Evolutionary conservation across 2,888 invertebrate genomes (phyloP), one percentile per base, ranked within the genome.

Genomic region (Gerris lacustris): DNA sequence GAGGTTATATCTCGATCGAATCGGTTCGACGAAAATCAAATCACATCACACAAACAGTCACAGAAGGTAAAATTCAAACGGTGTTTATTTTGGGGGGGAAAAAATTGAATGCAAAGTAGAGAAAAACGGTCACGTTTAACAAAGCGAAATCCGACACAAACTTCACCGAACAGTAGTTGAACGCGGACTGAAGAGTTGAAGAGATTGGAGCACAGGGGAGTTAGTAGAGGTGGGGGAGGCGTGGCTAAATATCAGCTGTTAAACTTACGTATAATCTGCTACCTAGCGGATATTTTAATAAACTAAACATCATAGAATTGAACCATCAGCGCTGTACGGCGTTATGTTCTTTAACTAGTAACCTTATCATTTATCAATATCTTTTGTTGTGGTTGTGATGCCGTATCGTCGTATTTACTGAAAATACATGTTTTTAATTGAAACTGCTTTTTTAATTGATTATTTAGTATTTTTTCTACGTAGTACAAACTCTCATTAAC

Each of bases 211-310:
- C 9, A 55, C 9, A 55, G 15, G 55, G 55, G 55, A 55, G 31
- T 31, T 31, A 31, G 31, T 31, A 31, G 5, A 55, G 55, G 55
- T 9, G 9, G 9, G 55, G 55, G 9, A 55, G 55, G 55, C 55
- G 55, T 55, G 55, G 55, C 15, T 55, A 55, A 55, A 55, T 55
- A 55, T 55, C 55, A 55, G 55, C 55, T 55, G 55, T 55, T 55
- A 55, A 31, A 31, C 31, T 31, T 55, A 11, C 9, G 15, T 15
- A 55, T 11, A 55, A 9, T 55, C 55, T 55, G 55, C 9, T 15
- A 55, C 15, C 55, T 55, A 55, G 55, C 55, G 55, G 55, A 55
- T 55, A 11, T 11, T 55, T 55, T 55, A 15, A 5, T 55, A 55
- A 55, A 55, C 55, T 11, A 55, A 11, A 11, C 15, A 55, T 11